phyloP scores from a whole-genome alignment of 2,113 vertebrate species.

The Crypturellus undulatus region DNA sequence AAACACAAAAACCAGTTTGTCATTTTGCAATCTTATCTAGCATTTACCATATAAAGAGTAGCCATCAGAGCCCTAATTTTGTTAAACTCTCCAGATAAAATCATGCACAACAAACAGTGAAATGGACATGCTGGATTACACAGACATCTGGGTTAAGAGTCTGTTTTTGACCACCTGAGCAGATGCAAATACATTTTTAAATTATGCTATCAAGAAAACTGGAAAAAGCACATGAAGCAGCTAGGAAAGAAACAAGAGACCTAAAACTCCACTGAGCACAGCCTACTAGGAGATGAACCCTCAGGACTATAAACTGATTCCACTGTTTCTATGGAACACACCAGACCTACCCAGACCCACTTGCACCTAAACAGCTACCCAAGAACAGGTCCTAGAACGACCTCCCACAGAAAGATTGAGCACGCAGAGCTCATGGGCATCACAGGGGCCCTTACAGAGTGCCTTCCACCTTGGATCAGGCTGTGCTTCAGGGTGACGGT shows the following conservation, averaged over 20 bases:
- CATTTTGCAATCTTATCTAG: not conserved
- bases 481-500: not conserved
- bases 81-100: not conserved
- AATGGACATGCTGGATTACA: fast-evolving
- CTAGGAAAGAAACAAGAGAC: not conserved
- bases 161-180: not conserved
- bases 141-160: not conserved
- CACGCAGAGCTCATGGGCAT: not conserved
- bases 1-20: not conserved
- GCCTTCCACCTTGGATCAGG: not conserved
- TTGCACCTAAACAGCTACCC: not conserved
- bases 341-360: not conserved
- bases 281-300: not conserved
- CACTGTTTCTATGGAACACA: not conserved
- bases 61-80: not conserved
- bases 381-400: fast-evolving
- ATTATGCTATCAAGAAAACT: not conserved
- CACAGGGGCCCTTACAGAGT: not conserved
- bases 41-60: not conserved
- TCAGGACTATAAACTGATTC: not conserved
- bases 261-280: not conserved
- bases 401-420: not conserved
- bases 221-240: not conserved
- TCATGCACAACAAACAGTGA: not conserved
- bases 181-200: not conserved